These are phyloP conservation scores for Melanaphis sacchari DNA, from an alignment of 1,140 invertebrate genomes.

Conservation along the genomic window DNA sequence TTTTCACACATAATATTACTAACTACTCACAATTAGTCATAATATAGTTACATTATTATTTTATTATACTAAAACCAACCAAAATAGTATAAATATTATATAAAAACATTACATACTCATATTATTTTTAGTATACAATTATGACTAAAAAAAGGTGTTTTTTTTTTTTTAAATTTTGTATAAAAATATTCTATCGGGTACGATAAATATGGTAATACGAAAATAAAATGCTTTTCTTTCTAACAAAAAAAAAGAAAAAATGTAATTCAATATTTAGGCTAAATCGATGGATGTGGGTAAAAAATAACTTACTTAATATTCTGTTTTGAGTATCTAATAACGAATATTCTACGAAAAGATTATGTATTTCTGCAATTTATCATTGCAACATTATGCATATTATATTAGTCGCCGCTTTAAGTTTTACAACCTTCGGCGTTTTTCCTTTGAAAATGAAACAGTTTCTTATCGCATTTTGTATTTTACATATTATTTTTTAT, in stretches of 20 bases:
- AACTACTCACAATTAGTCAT: not conserved
- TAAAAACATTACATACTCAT: not conserved
- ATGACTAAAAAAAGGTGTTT: too few relatives aligned
- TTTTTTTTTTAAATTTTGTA: too few relatives aligned
- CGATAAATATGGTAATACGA: too few relatives aligned
- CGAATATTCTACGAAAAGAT: not conserved
- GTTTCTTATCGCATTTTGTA: not conserved
- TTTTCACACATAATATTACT: not conserved
- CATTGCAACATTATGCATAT: not conserved
- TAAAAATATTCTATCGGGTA: not conserved
- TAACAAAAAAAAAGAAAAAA: not conserved
- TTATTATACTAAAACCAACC: not conserved
- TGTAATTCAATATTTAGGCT: not conserved
- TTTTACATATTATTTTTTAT: not conserved
- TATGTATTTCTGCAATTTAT: not conserved
- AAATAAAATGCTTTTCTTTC: not conserved
- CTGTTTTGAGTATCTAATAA: not conserved
- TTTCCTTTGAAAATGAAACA: not conserved
- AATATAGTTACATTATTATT: not conserved
- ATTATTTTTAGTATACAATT: not conserved
- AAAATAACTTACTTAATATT: not conserved
- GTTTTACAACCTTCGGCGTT: not conserved
- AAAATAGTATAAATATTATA: not conserved
- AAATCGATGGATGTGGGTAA: not conserved
- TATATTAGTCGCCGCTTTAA: not conserved